Base-by-base conservation (phyloP, 2,113 vertebrate species). In the Oryzias melastigma region DNA sequence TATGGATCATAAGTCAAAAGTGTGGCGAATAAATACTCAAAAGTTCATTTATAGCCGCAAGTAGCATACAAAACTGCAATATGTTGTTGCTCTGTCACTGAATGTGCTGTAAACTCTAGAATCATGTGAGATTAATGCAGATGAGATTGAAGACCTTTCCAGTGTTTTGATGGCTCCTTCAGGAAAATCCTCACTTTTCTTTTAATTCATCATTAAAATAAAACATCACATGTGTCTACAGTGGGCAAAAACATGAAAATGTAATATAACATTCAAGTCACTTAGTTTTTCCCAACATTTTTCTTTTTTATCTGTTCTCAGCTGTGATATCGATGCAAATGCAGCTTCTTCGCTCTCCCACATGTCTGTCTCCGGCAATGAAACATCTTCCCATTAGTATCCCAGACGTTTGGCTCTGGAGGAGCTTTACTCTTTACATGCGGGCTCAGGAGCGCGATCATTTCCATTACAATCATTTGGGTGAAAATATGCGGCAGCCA, bases 381-480 rank as follows among this genome's bases (percentile, higher is more conserved):
- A 87, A 88, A 85, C 77, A 84, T 80, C 62, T 64, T 57, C 68
- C 58, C 68, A 83, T 90, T 88, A 86, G 80, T 78, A 82, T 80
- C 83, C 29, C 29, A 75, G 80, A 78, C 80, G 80, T 65, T 78
- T 74, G 78, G 66, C 66, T 52, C 69, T 65, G 62, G 68, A 82
- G 49, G 53, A 25, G 54, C 77, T 63, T 52, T 62, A 67, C 60
- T 75, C 64, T 83, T 72, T 74, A 82, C 77, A 83, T 83, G 81
- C 78, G 65, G 73, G 78, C 78, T 83, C 77, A 73, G 77, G 68
- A 80, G 73, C 73, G 80, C 78, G 70, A 88, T 84, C 70, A 78
- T 85, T 87, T 89, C 87, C 83, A 81, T 90, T 87, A 85, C 86
- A 88, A 83, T 86, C 81, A 77, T 83, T 89, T 81, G 73, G 73